Evolutionary conservation across 2,797 vertebrate species (phyloP), one percentile per base, ranked within the genome.

Genomic region (Gouania willdenowi): DNA sequence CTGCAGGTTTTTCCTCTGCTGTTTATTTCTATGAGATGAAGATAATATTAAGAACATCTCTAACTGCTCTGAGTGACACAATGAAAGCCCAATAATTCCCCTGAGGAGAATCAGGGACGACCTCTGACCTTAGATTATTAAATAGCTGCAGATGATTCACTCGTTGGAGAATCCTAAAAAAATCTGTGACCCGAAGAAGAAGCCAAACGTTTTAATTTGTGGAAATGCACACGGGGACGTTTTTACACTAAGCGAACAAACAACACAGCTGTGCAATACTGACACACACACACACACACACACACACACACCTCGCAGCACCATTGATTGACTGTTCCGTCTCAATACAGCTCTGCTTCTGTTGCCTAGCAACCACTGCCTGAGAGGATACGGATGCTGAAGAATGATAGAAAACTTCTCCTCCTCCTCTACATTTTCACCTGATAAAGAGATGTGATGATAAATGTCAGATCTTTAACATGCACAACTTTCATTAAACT

Each of bases 311-410:
- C 59, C 41, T 50, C 46, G 52, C 63, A 70, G 58, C 49, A 79
- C 71, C 86, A 89, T 88, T 87, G 87, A 90, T 89, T 82, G 81
- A 85, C 85, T 83, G 77, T 84, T 86, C 79, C 62, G 70, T 86
- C 82, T 88, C 82, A 87, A 87, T 87, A 85, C 84, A 87, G 88
- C 85, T 88, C 83, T 84, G 73, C 73, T 79, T 87, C 85, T 87
- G 88, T 89, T 88, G 83, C 87, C 87, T 84, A 89, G 87, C 87
- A 90, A 90, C 88, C 73, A 12, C 71, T 38, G 73, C 72, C 71
- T 71, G 64, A 58, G 79, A 81, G 76, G 75, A 81, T 77, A 75
- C 65, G 63, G 79, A 85, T 65, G 68, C 71, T 51, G 64, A 48
- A 67, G 59, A 81, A 85, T n/a, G n/a, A n/a, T n/a, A n/a, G n/a